A percentile compares a stretch with the other conserved stretches of the same genome.
Evolutionary conservation across 1,140 invertebrate genomes (phyloP).

Genomic region (Drosophila bipectinata): DNA sequence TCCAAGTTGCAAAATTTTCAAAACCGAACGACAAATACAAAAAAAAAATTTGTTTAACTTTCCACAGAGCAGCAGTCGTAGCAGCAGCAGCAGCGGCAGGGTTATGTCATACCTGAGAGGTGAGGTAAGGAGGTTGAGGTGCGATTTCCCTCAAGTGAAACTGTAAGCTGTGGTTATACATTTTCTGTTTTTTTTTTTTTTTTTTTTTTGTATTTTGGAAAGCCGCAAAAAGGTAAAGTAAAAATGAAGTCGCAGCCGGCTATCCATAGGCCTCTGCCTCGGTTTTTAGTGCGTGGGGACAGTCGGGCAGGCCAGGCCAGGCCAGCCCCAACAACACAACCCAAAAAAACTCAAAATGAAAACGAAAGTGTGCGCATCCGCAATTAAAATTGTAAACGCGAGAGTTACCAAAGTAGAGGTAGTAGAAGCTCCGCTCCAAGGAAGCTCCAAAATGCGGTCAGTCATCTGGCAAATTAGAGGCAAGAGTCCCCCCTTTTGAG

Average conservation of each 20-base stretch:
- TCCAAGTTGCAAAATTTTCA: constrained; percentile 73
- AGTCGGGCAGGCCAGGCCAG: constrained; percentile 8
- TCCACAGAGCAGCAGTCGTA: constrained; percentile 53
- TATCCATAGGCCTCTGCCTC: constrained; percentile 50
- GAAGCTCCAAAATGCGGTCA: constrained; percentile 59
- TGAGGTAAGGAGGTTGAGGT: constrained; percentile 42
- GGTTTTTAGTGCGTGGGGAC: constrained; percentile 36
- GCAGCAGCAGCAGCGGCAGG: constrained; percentile 19
- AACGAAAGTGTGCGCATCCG: constrained; percentile 81
- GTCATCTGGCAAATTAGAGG: constrained; percentile 69
- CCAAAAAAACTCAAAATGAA: constrained; percentile 59
- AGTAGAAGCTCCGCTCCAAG: constrained; percentile 8
- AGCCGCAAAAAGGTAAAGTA: constrained; percentile 57
- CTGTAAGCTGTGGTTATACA: constrained; percentile 66
- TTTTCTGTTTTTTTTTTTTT: background rate
- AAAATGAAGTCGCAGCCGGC: constrained; percentile 41
- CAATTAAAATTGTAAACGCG: constrained; percentile 74
- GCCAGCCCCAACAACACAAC: constrained; percentile 4
- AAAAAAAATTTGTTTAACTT: constrained; percentile 70
- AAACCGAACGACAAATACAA: constrained; percentile 60
- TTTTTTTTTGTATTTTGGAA: constrained; percentile 60
- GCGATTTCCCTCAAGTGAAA: constrained; percentile 81
- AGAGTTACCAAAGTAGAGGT: constrained; percentile 47
- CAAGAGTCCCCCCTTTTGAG: constrained; percentile 35
- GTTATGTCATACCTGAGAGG: constrained; percentile 70